These are phyloP conservation scores for Suricata suricatta DNA, from an alignment of 2,113 vertebrate genomes.

Conservation along the genomic window DNA sequence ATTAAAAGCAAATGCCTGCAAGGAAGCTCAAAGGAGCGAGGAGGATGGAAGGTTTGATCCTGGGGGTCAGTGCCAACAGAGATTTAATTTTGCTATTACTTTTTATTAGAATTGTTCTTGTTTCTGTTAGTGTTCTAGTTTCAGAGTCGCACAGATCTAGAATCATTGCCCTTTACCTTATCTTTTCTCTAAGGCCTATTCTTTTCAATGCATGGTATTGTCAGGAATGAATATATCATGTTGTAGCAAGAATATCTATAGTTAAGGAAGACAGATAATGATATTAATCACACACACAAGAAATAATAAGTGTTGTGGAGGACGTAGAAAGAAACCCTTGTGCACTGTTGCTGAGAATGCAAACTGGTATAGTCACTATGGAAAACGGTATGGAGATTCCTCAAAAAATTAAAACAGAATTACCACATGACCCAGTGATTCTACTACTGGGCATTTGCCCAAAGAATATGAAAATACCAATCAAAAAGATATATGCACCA, in stretches of 20 bases:
- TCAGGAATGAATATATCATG: neutral
- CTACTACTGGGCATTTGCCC: too few relatives aligned
- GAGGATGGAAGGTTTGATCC: neutral
- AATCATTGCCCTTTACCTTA: neutral
- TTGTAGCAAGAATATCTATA: neutral
- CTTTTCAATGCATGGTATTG: neutral
- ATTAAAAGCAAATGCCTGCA: too few relatives aligned
- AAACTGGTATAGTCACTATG: too few relatives aligned
- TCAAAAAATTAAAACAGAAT: too few relatives aligned
- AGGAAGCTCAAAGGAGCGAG: neutral
- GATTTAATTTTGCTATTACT: neutral
- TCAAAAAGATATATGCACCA: too few relatives aligned
- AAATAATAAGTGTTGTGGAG: neutral
- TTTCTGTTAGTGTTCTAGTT: neutral
- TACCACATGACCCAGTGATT: too few relatives aligned
- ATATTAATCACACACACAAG: neutral
- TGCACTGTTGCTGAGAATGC: neutral
- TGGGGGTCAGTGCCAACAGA: neutral
- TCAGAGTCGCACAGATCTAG: neutral
- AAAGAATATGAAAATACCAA: too few relatives aligned
- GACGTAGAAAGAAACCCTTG: neutral
- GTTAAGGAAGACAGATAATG: neutral
- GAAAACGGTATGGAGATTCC: too few relatives aligned
- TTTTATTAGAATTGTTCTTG: neutral
- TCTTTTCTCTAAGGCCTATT: neutral